Evolutionary conservation across 2,113 vertebrate genomes (phyloP).

Genomic region (Solea solea): DNA sequence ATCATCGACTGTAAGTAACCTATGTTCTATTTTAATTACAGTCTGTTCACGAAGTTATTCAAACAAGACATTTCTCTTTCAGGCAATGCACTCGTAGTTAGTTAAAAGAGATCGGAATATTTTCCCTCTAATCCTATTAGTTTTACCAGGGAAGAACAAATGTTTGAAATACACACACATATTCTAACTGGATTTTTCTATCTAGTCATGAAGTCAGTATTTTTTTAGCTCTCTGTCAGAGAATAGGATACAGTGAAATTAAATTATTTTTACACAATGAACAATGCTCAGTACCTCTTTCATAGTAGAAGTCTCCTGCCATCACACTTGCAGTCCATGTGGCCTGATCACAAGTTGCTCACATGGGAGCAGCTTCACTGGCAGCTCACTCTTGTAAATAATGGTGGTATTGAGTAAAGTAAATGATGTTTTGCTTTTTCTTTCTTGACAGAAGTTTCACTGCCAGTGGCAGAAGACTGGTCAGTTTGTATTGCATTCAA

Average conservation of each 20-base stretch:
- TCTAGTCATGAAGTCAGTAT: background rate
- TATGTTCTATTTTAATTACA: conserved; percentile 2
- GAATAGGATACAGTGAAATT: background rate
- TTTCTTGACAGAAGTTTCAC: conserved; percentile 80
- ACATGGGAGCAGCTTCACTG: conserved; percentile 18
- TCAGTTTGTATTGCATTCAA: conserved; percentile 88
- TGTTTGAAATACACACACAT: background rate
- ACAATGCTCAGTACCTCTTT: conserved; percentile 4
- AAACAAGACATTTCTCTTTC: background rate
- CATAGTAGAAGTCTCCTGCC: conserved; percentile 6
- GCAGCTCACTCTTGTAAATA: conserved; percentile 30
- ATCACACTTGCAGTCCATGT: conserved; percentile 4
- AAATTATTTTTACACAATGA: background rate
- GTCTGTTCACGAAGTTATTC: conserved; percentile 14
- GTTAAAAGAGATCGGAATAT: conserved; percentile 12
- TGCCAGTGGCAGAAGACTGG: conserved; percentile 97
- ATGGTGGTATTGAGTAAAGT: background rate
- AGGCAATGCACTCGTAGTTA: background rate
- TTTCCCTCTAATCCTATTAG: conserved; percentile 6
- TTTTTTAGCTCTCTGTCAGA: background rate
- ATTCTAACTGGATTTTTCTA: background rate
- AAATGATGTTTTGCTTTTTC: background rate
- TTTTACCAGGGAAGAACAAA: conserved; percentile 1
- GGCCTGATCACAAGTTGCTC: conserved; percentile 43
- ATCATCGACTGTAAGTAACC: conserved; percentile 83